A percentile compares a stretch with the other conserved stretches of the same genome.
Evolutionary conservation across 2,113 vertebrate species (phyloP).

Genomic region (Oenanthe oenanthe): DNA sequence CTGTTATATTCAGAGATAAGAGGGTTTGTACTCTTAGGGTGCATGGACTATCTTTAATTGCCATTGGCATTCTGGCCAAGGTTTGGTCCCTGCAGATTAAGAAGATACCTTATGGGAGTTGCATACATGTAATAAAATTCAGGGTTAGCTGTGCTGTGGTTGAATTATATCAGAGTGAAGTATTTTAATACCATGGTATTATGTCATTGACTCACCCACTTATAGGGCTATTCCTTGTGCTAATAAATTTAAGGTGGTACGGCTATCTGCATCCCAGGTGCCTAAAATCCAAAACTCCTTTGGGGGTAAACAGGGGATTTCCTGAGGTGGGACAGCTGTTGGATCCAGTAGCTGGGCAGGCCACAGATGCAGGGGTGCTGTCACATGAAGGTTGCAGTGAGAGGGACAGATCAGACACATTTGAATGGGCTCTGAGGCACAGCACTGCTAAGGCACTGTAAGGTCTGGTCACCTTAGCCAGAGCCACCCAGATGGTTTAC

Average conservation of each 20-base stretch:
- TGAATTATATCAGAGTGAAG: neutral
- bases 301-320: accelerated
- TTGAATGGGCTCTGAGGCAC: neutral
- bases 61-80: neutral
- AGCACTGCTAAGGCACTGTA: neutral
- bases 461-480: neutral
- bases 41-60: neutral
- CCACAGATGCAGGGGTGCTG: neutral
- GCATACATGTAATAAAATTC: neutral
- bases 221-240: neutral
- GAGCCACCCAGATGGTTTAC: neutral
- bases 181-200: neutral
- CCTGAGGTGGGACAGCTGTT: accelerated
- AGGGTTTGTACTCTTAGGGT: neutral
- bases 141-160: neutral
- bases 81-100: accelerated
- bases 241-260: neutral
- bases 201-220: neutral
- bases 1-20: neutral
- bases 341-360: accelerated
- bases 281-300: neutral
- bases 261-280: neutral
- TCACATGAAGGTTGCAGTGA: neutral
- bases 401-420: accelerated
- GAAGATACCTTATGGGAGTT: neutral